phyloP scores from a whole-genome alignment of 2,797 vertebrate genomes.

The Picus viridis region DNA sequence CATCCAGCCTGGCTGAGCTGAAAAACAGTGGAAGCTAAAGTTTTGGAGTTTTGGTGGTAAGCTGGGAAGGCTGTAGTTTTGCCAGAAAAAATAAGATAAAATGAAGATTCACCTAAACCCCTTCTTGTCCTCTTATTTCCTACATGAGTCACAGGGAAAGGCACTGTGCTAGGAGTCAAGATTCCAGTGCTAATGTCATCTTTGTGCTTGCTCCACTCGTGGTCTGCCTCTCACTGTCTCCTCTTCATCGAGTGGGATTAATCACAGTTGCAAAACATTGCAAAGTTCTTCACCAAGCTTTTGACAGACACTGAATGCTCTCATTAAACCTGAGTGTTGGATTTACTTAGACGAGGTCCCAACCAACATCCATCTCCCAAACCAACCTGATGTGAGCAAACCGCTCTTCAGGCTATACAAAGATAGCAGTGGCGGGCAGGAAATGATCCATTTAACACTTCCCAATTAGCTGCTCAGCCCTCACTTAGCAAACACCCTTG shows the following conservation, averaged over 20 bases:
- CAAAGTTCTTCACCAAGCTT: background rate
- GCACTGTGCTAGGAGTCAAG: rapidly evolving
- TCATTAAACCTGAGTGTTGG: background rate
- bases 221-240: background rate
- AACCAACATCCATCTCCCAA: background rate
- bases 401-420: background rate
- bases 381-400: background rate
- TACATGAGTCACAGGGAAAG: background rate
- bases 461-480: background rate
- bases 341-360: background rate
- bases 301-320: background rate
- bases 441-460: background rate
- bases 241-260: background rate
- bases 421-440: background rate
- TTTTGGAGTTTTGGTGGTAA: background rate
- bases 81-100: background rate
- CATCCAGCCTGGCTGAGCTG: background rate
- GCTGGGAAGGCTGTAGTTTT: background rate
- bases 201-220: rapidly evolving
- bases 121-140: background rate
- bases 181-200: background rate
- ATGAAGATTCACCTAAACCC: background rate
- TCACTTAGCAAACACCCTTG: background rate
- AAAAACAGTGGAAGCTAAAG: background rate
- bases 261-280: background rate